These are phyloP conservation scores for Mus caroli DNA, from an alignment of 2,797 vertebrate genomes.

Conservation along the genomic window DNA sequence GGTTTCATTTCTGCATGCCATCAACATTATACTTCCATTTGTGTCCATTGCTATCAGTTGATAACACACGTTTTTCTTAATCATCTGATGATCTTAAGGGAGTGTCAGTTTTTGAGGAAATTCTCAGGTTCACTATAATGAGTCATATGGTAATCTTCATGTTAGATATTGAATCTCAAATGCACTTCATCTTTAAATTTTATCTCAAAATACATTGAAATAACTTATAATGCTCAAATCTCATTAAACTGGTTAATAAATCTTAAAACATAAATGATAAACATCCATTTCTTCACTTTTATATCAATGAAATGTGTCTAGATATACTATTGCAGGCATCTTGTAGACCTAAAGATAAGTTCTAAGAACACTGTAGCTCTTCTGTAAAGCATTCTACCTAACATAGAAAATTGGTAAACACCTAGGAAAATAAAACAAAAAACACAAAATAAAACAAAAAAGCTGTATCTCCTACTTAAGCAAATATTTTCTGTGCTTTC, in stretches of 20 bases:
- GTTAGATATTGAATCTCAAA: slow-evolving; percentile 14
- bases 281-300: neutral
- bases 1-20: neutral
- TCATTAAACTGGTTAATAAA: neutral
- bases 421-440: neutral
- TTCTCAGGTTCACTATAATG: neutral
- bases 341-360: neutral
- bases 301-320: neutral
- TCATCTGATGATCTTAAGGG: neutral
- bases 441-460: neutral
- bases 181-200: neutral
- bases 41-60: neutral
- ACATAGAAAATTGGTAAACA: neutral
- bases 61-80: neutral
- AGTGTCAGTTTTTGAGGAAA: neutral
- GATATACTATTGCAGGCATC: neutral
- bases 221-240: neutral
- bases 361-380: neutral
- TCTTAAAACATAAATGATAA: neutral
- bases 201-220: neutral
- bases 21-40: rapidly evolving
- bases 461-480: neutral
- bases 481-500: neutral
- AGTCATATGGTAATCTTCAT: neutral
- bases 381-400: neutral